Evolutionary conservation across 2,113 vertebrate species (phyloP).

Genomic region (Saguinus midas): DNA sequence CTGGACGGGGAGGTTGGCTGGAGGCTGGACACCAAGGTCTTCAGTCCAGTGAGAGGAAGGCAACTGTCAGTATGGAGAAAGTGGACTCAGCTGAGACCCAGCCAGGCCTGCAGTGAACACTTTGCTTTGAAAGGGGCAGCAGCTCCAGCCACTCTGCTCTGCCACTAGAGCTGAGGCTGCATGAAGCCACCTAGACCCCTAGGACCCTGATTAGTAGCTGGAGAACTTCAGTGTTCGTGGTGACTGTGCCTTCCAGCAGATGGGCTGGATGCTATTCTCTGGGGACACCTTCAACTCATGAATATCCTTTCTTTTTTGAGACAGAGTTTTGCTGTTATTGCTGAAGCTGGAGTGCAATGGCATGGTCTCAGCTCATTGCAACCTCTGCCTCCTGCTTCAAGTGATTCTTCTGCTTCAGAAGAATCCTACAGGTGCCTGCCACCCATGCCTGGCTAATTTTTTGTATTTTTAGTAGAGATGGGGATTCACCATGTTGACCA

Average conservation of each 20-base stretch:
- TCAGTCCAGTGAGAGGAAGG: background rate
- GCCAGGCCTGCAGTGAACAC: background rate
- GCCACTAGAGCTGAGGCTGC: background rate
- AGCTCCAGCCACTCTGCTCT: background rate
- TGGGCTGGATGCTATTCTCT: background rate
- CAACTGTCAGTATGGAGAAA: background rate
- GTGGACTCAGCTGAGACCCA: background rate
- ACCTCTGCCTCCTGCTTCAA: too few relatives aligned
- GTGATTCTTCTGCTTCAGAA: too few relatives aligned
- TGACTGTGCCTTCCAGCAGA: background rate
- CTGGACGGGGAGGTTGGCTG: background rate
- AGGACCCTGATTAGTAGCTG: background rate
- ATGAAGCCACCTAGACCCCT: background rate
- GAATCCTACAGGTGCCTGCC: too few relatives aligned
- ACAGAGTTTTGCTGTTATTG: too few relatives aligned
- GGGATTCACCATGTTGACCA: too few relatives aligned
- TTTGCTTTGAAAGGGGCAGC: background rate
- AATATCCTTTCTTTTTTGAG: too few relatives aligned
- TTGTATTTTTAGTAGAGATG: too few relatives aligned
- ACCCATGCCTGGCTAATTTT: too few relatives aligned
- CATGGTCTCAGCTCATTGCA: too few relatives aligned
- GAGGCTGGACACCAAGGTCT: background rate
- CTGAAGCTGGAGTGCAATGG: too few relatives aligned
- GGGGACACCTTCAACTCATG: background rate
- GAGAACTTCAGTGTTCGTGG: background rate